These are phyloP conservation scores for Leucopternis melanops DNA, from an alignment of 2,113 vertebrate genomes.

Conservation along the genomic window DNA sequence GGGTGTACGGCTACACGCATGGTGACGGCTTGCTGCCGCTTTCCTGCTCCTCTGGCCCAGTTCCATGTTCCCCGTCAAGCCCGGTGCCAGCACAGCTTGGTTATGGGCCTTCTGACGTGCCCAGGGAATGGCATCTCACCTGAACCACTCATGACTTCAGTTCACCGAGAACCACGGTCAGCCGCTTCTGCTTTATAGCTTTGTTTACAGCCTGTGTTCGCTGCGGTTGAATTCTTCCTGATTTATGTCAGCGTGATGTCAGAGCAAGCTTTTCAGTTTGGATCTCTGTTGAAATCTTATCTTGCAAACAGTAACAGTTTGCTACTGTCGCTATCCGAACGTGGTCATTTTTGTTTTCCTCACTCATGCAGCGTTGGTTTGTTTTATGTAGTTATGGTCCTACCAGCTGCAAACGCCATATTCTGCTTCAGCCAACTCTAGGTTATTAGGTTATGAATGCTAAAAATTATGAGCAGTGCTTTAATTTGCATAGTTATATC, in stretches of 20 bases:
- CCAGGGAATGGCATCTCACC: neutral
- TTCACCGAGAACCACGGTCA: neutral
- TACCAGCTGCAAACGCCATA: constrained; percentile 53
- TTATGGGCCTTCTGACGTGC: neutral
- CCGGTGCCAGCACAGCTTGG: neutral
- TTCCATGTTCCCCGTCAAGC: neutral
- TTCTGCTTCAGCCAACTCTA: constrained; percentile 59
- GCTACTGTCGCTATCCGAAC: constrained; percentile 11
- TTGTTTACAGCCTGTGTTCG: constrained; percentile 1
- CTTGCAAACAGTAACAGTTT: neutral
- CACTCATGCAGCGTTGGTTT: neutral
- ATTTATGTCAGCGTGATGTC: constrained; percentile 22
- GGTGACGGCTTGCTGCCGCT: neutral
- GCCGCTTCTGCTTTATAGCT: neutral
- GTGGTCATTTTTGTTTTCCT: constrained; percentile 45
- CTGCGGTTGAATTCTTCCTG: constrained; percentile 30
- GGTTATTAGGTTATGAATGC: constrained; percentile 69
- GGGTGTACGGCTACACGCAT: rapidly evolving
- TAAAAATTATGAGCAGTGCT: constrained; percentile 67
- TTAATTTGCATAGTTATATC: constrained; percentile 68
- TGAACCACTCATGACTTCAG: neutral
- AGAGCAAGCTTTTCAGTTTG: constrained; percentile 4
- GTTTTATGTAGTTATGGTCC: constrained; percentile 23
- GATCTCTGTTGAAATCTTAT: constrained; percentile 24
- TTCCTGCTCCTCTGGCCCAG: neutral